Base-by-base conservation (phyloP, 2,797 vertebrate genomes). In the Tympanoctomys barrerae region DNA sequence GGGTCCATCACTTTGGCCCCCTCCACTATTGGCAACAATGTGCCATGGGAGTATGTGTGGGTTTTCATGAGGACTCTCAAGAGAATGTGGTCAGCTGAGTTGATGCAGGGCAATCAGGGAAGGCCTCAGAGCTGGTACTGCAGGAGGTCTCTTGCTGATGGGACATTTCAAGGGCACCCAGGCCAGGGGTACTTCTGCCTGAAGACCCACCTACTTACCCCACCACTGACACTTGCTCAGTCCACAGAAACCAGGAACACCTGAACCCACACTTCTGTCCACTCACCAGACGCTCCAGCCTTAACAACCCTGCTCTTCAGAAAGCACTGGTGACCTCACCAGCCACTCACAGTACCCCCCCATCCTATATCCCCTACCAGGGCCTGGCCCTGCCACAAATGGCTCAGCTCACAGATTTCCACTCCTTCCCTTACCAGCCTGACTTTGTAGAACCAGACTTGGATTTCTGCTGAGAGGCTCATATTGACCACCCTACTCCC, bases 341-440 rank as follows among this genome's bases (percentile, higher is more conserved):
- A 49, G 36, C 46, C 3, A 11, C 12, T 52, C 78, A 13, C 18
- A 3, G 14, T 57, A 33, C 46, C 31, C 42, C 22, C 28, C 11
- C 36, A n/a, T 3, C 59, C 28, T 75, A 59, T 1, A 9, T 62
- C 7, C 8, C 54, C 85, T 66, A 33, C 19, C 31, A 87, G 59
- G 64, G 22, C 39, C 82, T 79, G n/a, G 12, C 42, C 33, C 62
- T 2, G 5, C 77, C 10, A 1, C 26, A 46, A 14, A 22, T 14
- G 2, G 0, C 61, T 89, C 19, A 3, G 54, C 33, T 70, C 39
- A 5, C 4, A 0, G 16, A 36, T 36, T 14, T 33, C 73, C 46
- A 64, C n/a, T 59, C 52, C 36, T 59, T 46, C 73, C 19, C 2
- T 4, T 2, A 26, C 18, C 11, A 18, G n/a, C 31, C 64, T 42